These are phyloP conservation scores for Hyla sarda DNA, from an alignment of 2,113 vertebrate species.

Conservation along the genomic window DNA sequence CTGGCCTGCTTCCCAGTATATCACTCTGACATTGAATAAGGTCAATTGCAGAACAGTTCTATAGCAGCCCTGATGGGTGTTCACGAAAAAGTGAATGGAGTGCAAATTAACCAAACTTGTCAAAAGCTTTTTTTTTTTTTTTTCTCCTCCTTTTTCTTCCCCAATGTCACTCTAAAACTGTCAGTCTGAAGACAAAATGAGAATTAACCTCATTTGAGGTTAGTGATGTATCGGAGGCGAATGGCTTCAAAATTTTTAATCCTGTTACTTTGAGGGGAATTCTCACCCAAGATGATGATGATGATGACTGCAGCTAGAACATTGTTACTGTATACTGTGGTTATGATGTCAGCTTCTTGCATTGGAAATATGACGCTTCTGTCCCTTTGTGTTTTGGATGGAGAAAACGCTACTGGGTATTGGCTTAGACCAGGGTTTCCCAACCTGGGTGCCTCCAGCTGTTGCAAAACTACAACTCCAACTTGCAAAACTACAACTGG, in stretches of 20 bases:
- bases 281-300: neutral
- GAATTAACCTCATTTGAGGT: constrained; percentile 68
- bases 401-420: neutral
- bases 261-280: neutral
- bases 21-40: constrained; percentile 79
- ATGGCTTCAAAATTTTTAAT: constrained; percentile 27
- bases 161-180: constrained; percentile 77
- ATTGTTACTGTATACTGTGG: constrained; percentile 4
- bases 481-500: no score
- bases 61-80: constrained; percentile 78
- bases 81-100: constrained; percentile 80
- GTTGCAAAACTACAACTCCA: no score
- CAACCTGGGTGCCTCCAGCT: no score
- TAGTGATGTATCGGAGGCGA: constrained; percentile 13
- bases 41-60: constrained; percentile 76
- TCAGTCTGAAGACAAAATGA: constrained; percentile 72
- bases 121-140: constrained; percentile 72
- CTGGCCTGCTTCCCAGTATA: constrained; percentile 83
- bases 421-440: no score
- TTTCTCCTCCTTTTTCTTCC: constrained; percentile 51
- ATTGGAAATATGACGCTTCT: neutral
- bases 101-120: constrained; percentile 82
- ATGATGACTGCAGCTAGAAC: neutral
- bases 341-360: neutral
- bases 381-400: no score